phyloP scores from a whole-genome alignment of 2,113 vertebrate genomes.

The Sminthopsis crassicaudata region DNA sequence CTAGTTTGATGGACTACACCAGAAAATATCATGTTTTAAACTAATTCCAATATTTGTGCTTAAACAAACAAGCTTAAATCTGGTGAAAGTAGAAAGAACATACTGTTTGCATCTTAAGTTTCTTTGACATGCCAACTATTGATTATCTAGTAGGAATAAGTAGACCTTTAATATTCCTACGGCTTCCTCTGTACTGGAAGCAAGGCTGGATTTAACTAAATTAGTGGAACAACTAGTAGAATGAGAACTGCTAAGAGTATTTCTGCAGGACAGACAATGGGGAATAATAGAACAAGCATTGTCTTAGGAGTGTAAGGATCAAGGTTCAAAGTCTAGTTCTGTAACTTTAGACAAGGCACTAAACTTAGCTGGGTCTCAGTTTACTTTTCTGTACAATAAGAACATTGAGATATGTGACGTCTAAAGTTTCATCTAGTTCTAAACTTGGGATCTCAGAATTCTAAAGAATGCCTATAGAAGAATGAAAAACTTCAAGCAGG shows the following conservation, averaged over 20 bases:
- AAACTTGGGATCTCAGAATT: not conserved
- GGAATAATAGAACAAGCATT: not conserved
- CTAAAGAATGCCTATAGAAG: not conserved
- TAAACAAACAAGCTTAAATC: slow-evolving; percentile 19
- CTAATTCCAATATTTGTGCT: slow-evolving; percentile 56
- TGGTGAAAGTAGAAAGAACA: slow-evolving; percentile 27
- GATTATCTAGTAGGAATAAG: slow-evolving; percentile 14
- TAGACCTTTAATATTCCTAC: too few relatives aligned
- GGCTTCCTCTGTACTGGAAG: not conserved
- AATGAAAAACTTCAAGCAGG: not conserved
- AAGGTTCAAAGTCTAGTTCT: not conserved
- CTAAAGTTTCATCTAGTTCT: not conserved
- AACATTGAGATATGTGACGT: not conserved
- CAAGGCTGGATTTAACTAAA: not conserved
- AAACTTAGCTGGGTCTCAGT: not conserved
- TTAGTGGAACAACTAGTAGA: not conserved
- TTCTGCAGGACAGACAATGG: not conserved
- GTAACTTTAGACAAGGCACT: not conserved
- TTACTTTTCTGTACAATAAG: not conserved
- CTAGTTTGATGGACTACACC: slow-evolving; percentile 39
- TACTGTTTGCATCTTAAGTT: slow-evolving; percentile 24
- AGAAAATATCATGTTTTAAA: slow-evolving; percentile 54
- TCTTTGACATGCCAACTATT: slow-evolving; percentile 11
- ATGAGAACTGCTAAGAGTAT: too few relatives aligned
- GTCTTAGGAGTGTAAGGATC: not conserved